Evolutionary conservation across 1,140 invertebrate genomes (phyloP), one percentile per base, ranked within the genome.

Genomic region (Mercenaria mercenaria): DNA sequence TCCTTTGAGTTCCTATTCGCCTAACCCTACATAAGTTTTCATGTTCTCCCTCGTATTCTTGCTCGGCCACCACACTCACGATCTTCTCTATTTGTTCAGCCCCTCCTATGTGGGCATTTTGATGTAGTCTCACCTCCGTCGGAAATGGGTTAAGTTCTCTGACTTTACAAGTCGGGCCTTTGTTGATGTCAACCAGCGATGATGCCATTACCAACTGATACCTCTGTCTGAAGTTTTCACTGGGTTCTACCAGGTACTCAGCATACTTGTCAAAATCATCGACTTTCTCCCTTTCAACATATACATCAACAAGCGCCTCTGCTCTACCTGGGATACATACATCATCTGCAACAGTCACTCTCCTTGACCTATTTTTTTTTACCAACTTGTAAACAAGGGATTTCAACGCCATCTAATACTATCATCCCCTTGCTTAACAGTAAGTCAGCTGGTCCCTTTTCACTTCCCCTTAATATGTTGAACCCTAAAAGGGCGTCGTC

Each of bases 291-390:
- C 43, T 52, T 37, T 52, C 52, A 4, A 81, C 32, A 59, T 23
- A 59, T 34, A 81, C 77, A 59, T 81, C 77, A 3, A 56, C 29
- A 3, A 81, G 2, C 18, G 34, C n/a, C 77, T 81, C 43, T 29
- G 77, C 29, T 26, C 47, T 34, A 34, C 77, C 77, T 43, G 77
- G 77, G 2, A 81, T 15, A 26, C 52, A 59, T 0, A 26, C 52
- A 47, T 81, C 52, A 39, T 81, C 77, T 10, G 77, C 77, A 23
- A 81, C 29, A 2, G 34, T 81, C 10, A 81, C 77, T 61, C 77
- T 52, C 26, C 77, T 81, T n/a, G 77, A 56, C 50, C 43, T 56
- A 13, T 18, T 81, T 8, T 29, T 43, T 32, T 61, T 37, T 81
- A 2, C 77, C 77, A 2, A 81, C 52, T 32, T 81, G 77, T 3